Percentiles rank a stretch among this genome's conserved stretches.
Conservation (phyloP, 1,140 invertebrate genomes). For the Drosophila pseudoobscura region DNA sequence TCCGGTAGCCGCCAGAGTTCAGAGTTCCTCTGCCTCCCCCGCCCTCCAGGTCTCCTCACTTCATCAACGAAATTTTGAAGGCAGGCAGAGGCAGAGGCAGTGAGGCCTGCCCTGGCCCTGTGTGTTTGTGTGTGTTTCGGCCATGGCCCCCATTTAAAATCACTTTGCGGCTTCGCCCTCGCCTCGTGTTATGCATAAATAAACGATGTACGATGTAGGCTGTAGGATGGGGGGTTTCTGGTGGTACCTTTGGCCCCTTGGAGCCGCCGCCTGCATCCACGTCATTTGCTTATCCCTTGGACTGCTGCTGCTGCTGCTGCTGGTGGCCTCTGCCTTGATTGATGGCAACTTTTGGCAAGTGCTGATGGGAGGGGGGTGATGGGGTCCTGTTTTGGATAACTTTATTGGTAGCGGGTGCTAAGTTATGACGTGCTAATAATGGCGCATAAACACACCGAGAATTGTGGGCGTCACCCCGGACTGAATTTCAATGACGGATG, state of each 20-base stretch:
- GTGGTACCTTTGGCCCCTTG: constrained; percentile 12
- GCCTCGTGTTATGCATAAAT: constrained; percentile 68
- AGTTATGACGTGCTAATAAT: constrained; percentile 74
- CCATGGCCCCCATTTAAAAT: constrained; percentile 57
- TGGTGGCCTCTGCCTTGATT: constrained; percentile 38
- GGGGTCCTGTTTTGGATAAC: constrained; percentile 28
- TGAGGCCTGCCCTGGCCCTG: background rate
- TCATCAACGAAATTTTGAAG: constrained; percentile 32
- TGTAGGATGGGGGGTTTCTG: background rate
- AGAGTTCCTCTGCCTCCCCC: background rate
- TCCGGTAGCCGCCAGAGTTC: background rate
- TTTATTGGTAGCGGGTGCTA: constrained; percentile 44
- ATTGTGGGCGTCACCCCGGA: constrained; percentile 47
- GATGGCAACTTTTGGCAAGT: constrained; percentile 47
- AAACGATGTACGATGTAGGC: constrained; percentile 36
- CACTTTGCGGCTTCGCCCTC: constrained; percentile 56
- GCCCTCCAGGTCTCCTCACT: background rate
- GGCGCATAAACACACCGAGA: constrained; percentile 58
- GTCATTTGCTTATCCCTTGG: constrained; percentile 52
- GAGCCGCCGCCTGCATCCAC: constrained; percentile 21
- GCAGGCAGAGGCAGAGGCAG: background rate
- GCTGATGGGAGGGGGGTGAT: too few species aligned
- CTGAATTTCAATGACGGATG: constrained; percentile 35
- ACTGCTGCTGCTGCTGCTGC: background rate
- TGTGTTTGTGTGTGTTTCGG: constrained; percentile 19